Conservation (phyloP, 1,140 invertebrate genomes). For the Physella acuta region DNA sequence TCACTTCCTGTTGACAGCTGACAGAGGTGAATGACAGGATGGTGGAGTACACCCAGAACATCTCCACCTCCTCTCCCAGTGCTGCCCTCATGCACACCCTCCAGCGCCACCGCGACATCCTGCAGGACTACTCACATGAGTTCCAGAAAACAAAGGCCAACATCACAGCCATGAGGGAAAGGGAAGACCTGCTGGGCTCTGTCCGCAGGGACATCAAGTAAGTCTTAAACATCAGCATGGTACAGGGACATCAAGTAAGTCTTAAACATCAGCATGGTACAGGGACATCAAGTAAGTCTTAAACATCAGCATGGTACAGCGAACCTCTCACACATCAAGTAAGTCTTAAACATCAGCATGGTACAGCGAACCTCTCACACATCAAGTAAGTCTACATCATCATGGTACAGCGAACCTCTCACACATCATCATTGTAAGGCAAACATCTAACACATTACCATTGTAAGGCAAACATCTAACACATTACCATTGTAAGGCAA, state of each 20-base stretch:
- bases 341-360: conserved; percentile 33
- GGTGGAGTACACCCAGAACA: conserved; percentile 68
- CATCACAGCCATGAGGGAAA: conserved; percentile 77
- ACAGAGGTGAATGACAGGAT: conserved; percentile 84
- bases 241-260: conserved; percentile 72
- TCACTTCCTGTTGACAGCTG: too few relatives aligned
- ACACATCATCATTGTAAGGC: too few relatives aligned
- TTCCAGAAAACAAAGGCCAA: conserved; percentile 90
- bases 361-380: too few relatives aligned
- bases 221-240: conserved; percentile 11
- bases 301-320: conserved; percentile 60
- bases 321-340: conserved; percentile 79
- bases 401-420: too few relatives aligned
- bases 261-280: background rate
- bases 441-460: too few relatives aligned
- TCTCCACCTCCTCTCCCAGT: conserved; percentile 60
- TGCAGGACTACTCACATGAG: conserved; percentile 90
- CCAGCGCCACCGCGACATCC: conserved; percentile 91
- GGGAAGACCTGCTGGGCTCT: conserved; percentile 78
- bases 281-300: conserved; percentile 70
- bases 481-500: too few relatives aligned
- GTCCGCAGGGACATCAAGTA: conserved; percentile 71
- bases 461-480: too few relatives aligned
- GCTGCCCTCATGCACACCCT: conserved; percentile 84
- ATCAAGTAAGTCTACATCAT: conserved; percentile 63